Percentiles rank a stretch among this genome's conserved stretches.
These are phyloP conservation scores for Dallia pectoralis DNA, from an alignment of 2,797 vertebrate species.

Conservation along the genomic window DNA sequence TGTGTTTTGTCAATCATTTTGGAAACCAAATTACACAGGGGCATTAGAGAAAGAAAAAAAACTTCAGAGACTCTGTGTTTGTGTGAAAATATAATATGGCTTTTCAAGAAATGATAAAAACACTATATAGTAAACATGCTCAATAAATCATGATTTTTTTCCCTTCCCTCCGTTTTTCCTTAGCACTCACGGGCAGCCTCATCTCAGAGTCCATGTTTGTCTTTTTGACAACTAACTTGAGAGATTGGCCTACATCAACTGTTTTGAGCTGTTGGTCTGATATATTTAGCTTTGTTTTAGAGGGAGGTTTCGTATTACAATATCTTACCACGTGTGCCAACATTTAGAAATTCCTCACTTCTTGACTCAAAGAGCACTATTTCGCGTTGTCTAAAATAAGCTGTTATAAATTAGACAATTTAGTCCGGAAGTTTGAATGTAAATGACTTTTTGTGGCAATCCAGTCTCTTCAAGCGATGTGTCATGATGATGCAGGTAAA, in stretches of 20 bases:
- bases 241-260: conserved; percentile 6
- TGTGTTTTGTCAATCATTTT: background rate
- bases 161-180: background rate
- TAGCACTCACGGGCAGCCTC: conserved; percentile 2
- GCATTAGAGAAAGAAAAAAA: background rate
- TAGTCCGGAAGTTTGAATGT: too few relatives aligned
- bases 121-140: conserved; percentile 23
- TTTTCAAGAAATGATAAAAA: conserved; percentile 4
- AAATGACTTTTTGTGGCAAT: too few relatives aligned
- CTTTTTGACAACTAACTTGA: conserved; percentile 24
- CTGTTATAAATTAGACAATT: too few relatives aligned
- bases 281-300: background rate
- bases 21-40: background rate
- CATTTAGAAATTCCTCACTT: too few relatives aligned
- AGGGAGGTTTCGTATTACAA: too few relatives aligned
- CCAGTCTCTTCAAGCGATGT: too few relatives aligned
- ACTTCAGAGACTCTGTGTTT: background rate
- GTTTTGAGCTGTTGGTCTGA: conserved; percentile 24
- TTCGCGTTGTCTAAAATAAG: too few relatives aligned
- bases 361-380: too few relatives aligned
- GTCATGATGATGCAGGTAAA: too few relatives aligned
- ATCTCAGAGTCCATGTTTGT: conserved; percentile 12
- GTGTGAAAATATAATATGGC: background rate
- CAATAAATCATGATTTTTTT: conserved; percentile 22
- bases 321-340: too few relatives aligned